Conservation (phyloP, 2,888 invertebrate genomes). For the Maniola hyperantus region DNA sequence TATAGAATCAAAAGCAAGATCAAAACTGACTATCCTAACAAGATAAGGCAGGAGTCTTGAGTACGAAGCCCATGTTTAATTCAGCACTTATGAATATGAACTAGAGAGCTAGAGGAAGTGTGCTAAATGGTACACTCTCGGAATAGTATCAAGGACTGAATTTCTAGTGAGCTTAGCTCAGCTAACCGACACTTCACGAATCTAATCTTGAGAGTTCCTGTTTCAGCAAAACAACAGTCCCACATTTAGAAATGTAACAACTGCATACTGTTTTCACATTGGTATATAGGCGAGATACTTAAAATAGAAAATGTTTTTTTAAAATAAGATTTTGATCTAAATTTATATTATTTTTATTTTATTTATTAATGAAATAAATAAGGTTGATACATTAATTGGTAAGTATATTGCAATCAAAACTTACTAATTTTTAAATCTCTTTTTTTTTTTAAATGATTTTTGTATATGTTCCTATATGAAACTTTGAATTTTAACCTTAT, state of each 20-base stretch:
- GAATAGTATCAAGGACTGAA: not conserved
- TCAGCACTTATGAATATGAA: constrained; percentile 8
- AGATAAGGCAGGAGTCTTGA: constrained; percentile 2
- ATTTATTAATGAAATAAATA: too few relatives aligned
- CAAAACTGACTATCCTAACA: not conserved
- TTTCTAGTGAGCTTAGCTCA: not conserved
- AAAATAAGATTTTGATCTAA: too few relatives aligned
- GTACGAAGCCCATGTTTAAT: not conserved
- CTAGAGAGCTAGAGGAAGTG: not conserved
- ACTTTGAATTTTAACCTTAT: too few relatives aligned
- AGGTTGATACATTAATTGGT: too few relatives aligned
- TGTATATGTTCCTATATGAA: too few relatives aligned
- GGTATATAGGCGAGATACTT: too few relatives aligned
- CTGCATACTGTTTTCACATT: too few relatives aligned
- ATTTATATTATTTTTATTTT: too few relatives aligned
- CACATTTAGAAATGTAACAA: not conserved
- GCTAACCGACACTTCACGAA: not conserved
- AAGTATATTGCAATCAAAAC: too few relatives aligned
- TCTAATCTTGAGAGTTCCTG: not conserved
- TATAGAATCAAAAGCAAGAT: not conserved
- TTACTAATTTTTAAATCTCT: too few relatives aligned
- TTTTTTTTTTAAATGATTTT: too few relatives aligned
- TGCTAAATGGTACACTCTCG: not conserved
- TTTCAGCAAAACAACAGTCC: not conserved
- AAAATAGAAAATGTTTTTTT: too few relatives aligned